These are phyloP conservation scores for Stenchaetothrips biformis DNA, from an alignment of 2,888 invertebrate species.

Conservation along the genomic window DNA sequence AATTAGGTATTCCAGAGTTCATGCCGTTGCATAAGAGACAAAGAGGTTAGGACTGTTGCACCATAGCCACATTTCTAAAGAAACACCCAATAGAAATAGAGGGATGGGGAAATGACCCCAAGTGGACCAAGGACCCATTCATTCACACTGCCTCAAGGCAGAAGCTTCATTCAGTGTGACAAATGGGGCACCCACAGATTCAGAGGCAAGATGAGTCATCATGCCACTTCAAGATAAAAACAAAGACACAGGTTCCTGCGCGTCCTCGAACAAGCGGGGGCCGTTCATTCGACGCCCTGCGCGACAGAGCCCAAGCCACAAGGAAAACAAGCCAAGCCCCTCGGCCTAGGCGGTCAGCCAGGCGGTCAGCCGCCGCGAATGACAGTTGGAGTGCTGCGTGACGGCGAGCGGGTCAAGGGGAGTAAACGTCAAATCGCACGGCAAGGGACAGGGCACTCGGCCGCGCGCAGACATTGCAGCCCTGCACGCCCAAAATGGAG, in stretches of 20 bases:
- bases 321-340: neutral
- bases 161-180: neutral
- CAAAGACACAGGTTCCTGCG: neutral
- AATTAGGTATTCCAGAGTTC: no score
- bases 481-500: no score
- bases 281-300: neutral
- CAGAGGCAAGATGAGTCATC: constrained; percentile 11
- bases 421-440: no score
- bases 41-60: no score
- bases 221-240: neutral
- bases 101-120: neutral
- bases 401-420: neutral
- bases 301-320: neutral
- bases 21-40: no score
- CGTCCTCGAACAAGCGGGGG: neutral
- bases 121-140: neutral
- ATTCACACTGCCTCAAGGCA: neutral
- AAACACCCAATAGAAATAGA: no score
- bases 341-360: neutral
- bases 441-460: no score
- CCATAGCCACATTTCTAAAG: no score
- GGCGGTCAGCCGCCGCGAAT: neutral
- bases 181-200: constrained; percentile 11
- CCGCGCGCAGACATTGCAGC: no score
- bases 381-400: neutral